Base-by-base conservation (phyloP, 2,113 vertebrate species). In the Leptobrachium ailaonicum region DNA sequence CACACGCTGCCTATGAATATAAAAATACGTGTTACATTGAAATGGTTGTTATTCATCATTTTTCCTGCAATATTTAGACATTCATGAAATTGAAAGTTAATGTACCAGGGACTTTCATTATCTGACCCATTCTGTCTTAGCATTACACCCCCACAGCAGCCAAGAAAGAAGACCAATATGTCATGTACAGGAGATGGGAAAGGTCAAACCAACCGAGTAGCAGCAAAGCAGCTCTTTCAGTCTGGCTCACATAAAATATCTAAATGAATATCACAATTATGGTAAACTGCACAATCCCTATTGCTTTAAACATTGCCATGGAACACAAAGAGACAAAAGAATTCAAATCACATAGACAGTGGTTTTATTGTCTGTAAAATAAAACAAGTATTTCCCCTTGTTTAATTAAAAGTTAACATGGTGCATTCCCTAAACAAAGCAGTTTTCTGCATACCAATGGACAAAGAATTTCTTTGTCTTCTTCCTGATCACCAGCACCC, bases 41-140 rank as follows among this genome's bases (percentile, higher is more conserved):
- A 91, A 91, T 88, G 88, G 83, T 89, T 83, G 83, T 91, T 86
- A 91, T 92, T 91, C 86, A 90, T 91, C 90, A 90, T 90, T 88
- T 93, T 94, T 87, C 83, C 88, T 82, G 84, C 87, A 84, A 88
- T 89, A 92, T 89, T 93, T 91, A 93, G 92, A 92, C 92, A 92
- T 88, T 91, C 90, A 92, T 89, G 91, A 91, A 93, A 90, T 91
- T 91, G 91, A 91, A 91, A 93, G 92, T 90, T 93, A 95, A 94
- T 95, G 93, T 93, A 89, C 92, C 86, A 92, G 88, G 90, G 88
- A 90, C 90, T 94, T 93, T 91, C 92, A 94, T 94, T 94, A 94
- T 92, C 91, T 93, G 93, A 92, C 92, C 88, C 91, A 88, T 91
- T 92, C 90, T 84, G 83, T 87, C 83, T 86, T 89, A 92, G 87